phyloP scores from a whole-genome alignment of 2,797 vertebrate species.

The Brotula barbata region DNA sequence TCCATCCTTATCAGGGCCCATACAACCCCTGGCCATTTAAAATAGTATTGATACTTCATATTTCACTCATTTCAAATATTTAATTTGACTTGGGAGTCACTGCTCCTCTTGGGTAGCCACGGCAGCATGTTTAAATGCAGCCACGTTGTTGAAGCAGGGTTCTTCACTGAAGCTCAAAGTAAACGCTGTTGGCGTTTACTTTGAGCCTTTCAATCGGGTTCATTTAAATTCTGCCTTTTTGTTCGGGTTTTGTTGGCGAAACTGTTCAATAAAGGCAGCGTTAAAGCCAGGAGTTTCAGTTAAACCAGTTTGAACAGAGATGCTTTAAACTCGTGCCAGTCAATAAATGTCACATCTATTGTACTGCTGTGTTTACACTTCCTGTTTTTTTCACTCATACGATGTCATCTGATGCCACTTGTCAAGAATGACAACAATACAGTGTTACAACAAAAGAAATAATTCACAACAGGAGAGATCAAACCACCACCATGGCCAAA shows the following conservation, averaged over 20 bases:
- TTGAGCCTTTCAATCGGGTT: conserved; percentile 28
- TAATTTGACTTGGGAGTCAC: conserved; percentile 17
- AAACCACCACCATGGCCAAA: too few relatives aligned
- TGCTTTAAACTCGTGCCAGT: not conserved
- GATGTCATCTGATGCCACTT: not conserved
- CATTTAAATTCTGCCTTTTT: conserved; percentile 35
- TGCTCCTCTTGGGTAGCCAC: conserved; percentile 20
- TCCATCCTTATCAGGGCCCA: too few relatives aligned
- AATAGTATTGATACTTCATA: too few relatives aligned
- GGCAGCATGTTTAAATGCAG: conserved; percentile 35
- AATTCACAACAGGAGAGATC: too few relatives aligned
- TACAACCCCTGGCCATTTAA: too few relatives aligned
- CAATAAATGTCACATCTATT: not conserved
- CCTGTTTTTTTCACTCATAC: not conserved
- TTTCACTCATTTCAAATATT: not conserved
- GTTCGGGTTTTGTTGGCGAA: conserved; percentile 3
- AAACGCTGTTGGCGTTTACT: conserved; percentile 26
- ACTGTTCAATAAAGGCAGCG: conserved; percentile 15
- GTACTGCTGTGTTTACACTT: not conserved
- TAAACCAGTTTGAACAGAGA: conserved; percentile 2
- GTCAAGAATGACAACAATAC: too few relatives aligned
- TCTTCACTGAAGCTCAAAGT: too few relatives aligned
- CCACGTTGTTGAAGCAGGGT: not conserved
- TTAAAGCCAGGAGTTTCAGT: conserved; percentile 11
- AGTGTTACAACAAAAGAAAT: too few relatives aligned